Evolutionary conservation across 2,113 vertebrate species (phyloP), one percentile per base, ranked within the genome.

Genomic region (Bubalus kerabau): DNA sequence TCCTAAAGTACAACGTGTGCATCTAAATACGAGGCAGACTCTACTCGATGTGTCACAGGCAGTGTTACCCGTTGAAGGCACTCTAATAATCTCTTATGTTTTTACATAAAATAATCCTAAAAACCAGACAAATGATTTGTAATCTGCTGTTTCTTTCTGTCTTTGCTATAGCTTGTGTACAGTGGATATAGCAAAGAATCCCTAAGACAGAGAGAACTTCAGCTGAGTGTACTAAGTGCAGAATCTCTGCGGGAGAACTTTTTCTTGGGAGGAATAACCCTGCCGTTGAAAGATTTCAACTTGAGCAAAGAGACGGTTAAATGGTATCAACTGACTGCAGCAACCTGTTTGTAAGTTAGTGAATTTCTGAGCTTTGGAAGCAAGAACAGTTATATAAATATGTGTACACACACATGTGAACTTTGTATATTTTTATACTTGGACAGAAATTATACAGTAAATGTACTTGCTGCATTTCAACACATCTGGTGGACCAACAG

Each of bases 221-320:
- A 99, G 85, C 98, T 99, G 87, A 99, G 99, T 21, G 99, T 99
- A 90, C 99, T 99, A 95, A 99, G 99, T 60, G 99, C 99, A 5
- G 99, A 99, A 98, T 99, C 99, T 0, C 98, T 99, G 92, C 99
- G 99, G 43, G 99, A 99, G 98, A 99, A 99, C 98, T 99, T 99
- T 98, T 99, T 99, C 98, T 98, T 99, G 95, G 99, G 99, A 88
- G 99, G 99, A 95, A 97, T 99, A 98, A 99, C 99, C 12, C 99
- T 99, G 52, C 99, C 99, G 26, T 99, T 99, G 21, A 99, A 99
- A 98, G 99, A 99, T 98, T 99, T 99, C 99, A 99, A 99, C 99
- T 98, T 99, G 98, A 99, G 99, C 98, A 99, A 99, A 98, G 99
- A 99, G 99, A 99, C 99, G 1, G 99, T 99, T 95, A 99, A 99